Percentiles rank a stretch among this genome's conserved stretches.
Conservation (phyloP, 2,113 vertebrate species). For the Paradoxurus hermaphroditus region DNA sequence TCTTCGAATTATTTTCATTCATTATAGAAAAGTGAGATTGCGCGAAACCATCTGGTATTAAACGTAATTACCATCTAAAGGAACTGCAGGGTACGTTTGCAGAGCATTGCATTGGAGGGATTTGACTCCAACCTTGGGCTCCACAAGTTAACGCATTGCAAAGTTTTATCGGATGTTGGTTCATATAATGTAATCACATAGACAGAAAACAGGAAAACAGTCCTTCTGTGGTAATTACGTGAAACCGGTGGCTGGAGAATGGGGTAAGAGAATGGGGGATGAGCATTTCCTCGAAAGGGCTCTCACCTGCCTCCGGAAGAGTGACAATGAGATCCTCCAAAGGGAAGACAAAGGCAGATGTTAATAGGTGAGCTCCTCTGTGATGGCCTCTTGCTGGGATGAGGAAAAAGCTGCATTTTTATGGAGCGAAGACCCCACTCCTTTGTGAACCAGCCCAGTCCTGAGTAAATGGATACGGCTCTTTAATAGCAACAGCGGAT, state of each 20-base stretch:
- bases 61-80: conserved; percentile 23
- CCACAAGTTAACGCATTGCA: conserved; percentile 7
- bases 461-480: not conserved
- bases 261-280: not conserved
- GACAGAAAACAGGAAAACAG: conserved; percentile 18
- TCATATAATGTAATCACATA: conserved; percentile 17
- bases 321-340: not conserved
- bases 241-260: not conserved
- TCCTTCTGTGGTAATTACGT: not conserved
- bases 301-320: conserved; percentile 21
- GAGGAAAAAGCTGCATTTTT: conserved; percentile 20
- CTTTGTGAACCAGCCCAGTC: not conserved
- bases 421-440: not conserved
- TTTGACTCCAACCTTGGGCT: conserved; percentile 18
- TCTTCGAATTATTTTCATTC: conserved; percentile 45
- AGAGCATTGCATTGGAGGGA: not conserved
- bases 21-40: conserved; percentile 46
- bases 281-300: conserved; percentile 47
- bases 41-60: conserved; percentile 25
- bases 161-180: conserved; percentile 25
- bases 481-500: not conserved
- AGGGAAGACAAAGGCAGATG: not conserved
- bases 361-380: not conserved
- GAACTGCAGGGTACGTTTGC: not conserved
- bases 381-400: conserved; percentile 39